Conservation (phyloP, 2,888 invertebrate species). For the Linnaemya tessellans region DNA sequence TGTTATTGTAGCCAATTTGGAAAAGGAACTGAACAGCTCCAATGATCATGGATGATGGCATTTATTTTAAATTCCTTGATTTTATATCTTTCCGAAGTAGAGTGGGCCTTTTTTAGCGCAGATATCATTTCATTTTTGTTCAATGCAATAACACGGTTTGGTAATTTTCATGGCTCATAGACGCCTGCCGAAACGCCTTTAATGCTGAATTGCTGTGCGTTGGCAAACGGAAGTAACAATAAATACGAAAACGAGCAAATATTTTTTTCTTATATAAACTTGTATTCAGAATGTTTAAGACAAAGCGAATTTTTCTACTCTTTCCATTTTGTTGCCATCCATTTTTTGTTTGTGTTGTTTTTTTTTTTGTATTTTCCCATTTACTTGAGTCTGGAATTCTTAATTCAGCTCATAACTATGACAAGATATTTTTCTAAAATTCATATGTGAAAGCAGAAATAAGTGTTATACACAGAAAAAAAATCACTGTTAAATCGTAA, state of each 20-base stretch:
- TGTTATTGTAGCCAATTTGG: background rate
- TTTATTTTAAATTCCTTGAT: conserved; percentile 53
- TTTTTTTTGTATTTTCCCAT: background rate
- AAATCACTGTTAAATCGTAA: too few species aligned
- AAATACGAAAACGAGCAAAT: conserved; percentile 20
- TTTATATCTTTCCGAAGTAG: conserved; percentile 42
- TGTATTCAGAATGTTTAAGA: background rate
- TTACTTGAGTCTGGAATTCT: conserved; percentile 15
- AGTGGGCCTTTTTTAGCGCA: conserved; percentile 42
- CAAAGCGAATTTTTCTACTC: too few species aligned
- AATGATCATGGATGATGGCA: conserved; percentile 21
- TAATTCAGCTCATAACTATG: conserved; percentile 29
- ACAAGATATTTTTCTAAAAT: conserved; percentile 1
- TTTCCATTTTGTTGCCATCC: too few species aligned
- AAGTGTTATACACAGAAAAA: too few species aligned
- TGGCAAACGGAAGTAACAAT: conserved; percentile 27
- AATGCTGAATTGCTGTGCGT: conserved; percentile 56
- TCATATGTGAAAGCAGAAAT: background rate
- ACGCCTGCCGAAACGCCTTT: conserved; percentile 77
- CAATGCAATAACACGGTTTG: conserved; percentile 82
- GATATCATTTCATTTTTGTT: conserved; percentile 71
- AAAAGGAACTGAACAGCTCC: conserved; percentile 4
- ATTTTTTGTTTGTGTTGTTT: conserved; percentile 24
- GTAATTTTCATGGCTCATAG: conserved; percentile 81
- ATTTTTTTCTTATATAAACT: background rate